Evolutionary conservation across 1,140 invertebrate genomes (phyloP), one percentile per base, ranked within the genome.

Genomic region (Ostrea denselamellosa): DNA sequence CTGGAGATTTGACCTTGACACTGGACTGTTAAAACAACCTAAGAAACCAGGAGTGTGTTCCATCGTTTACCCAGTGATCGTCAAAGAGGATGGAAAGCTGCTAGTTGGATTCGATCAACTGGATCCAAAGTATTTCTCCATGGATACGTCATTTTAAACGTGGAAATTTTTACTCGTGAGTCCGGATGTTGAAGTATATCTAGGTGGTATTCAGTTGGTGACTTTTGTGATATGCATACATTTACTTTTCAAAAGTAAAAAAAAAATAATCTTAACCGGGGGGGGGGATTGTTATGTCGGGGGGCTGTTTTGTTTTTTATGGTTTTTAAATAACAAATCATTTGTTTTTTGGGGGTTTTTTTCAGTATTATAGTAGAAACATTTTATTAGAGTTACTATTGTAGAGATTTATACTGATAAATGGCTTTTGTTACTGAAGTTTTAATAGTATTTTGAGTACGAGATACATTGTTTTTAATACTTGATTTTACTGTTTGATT

Each of bases 1-100:
- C 56, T 94, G 93, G 93, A 89, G 82, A 28, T 92, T 94, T 90
- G 91, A 92, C 54, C 83, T 94, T 25, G 62, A 89, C 19, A 92
- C 88, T 17, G 93, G 93, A 22, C 53, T 90, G 25, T 53, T 90
- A 14, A 62, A 68, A 62, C 85, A 85, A 44, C 91, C 91, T n/a
- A 87, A 87, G 65, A 77, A 90, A 22, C 62, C 86, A 19, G 65
- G 86, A 52, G 34, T 87, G 51, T 44, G 8, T 0, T 88, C 90
- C 8, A 51, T 85, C 19, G 86, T 91, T 17, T 93, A 90, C 87
- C 90, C 89, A 62, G 90, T 91, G 9, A 90, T 19, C 77, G 88
- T 93, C 1, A 81, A 85, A 81, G 52, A 85, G 0, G 81, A 90
- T 81, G 92, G 90, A 7, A 62, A 56, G n/a, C 87, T 93, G 10